phyloP scores from a whole-genome alignment of 2,888 invertebrate species.

The Mimachlamys varia region DNA sequence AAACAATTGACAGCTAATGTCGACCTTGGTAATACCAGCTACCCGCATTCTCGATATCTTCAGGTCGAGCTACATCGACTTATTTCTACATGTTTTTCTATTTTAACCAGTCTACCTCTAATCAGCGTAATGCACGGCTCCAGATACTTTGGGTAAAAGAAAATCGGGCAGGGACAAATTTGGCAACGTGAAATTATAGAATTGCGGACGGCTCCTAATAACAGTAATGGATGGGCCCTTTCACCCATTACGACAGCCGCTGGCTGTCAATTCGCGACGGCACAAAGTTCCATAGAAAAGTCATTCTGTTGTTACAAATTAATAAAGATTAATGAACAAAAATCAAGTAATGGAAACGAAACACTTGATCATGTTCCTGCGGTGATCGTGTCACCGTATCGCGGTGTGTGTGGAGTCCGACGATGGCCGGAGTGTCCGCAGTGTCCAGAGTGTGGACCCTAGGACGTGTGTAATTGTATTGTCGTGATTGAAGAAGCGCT shows the following conservation, averaged over 20 bases:
- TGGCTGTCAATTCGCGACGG: neutral
- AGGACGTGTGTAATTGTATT: slow-evolving; percentile 32
- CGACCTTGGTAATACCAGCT: neutral
- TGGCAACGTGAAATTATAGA: neutral
- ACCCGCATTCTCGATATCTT: neutral
- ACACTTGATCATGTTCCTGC: neutral
- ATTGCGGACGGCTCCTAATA: neutral
- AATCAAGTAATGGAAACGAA: slow-evolving; percentile 29
- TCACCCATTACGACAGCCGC: slow-evolving; percentile 18
- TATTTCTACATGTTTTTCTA: neutral
- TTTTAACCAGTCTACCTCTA: neutral
- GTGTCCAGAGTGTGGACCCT: slow-evolving; percentile 1
- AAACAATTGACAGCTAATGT: neutral
- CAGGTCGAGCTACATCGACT: neutral
- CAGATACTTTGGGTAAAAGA: neutral
- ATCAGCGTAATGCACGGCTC: neutral
- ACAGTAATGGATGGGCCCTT: neutral
- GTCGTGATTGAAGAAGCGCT: slow-evolving; percentile 28
- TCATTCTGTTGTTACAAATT: neutral
- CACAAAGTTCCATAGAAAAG: neutral
- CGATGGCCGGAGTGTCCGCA: neutral
- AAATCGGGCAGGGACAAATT: neutral
- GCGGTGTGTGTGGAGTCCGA: neutral
- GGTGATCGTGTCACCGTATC: neutral
- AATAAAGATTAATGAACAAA: slow-evolving; percentile 18